Evolutionary conservation across 2,888 invertebrate species (phyloP).

Genomic region (Pammene aurita): DNA sequence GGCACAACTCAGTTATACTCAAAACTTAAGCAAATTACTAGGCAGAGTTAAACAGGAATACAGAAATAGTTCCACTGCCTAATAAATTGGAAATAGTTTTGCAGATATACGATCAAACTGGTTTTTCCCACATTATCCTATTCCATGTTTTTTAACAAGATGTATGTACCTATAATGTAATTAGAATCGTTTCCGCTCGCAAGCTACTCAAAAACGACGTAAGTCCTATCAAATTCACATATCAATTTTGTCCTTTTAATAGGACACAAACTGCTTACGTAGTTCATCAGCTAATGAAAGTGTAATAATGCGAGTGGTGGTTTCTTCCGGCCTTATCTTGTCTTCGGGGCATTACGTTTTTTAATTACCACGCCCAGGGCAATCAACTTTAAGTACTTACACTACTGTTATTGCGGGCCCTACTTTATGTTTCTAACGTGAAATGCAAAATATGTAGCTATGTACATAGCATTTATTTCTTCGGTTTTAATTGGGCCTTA

Average conservation of each 20-base stretch:
- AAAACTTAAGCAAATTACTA: too few relatives aligned
- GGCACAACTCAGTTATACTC: too few relatives aligned
- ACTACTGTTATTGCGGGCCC: conserved; percentile 23
- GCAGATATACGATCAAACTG: background rate
- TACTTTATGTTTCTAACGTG: conserved; percentile 17
- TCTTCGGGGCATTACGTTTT: conserved; percentile 77
- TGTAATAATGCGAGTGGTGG: conserved; percentile 79
- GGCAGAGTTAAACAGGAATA: too few relatives aligned
- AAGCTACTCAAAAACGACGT: background rate
- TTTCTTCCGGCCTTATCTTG: conserved; percentile 82
- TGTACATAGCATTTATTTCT: background rate
- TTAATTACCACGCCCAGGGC: conserved; percentile 72
- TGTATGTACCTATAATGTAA: too few relatives aligned
- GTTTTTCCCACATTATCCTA: background rate
- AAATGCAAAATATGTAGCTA: conserved; percentile 2
- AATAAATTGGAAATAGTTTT: too few relatives aligned
- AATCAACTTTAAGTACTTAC: conserved; percentile 44
- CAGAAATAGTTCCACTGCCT: too few relatives aligned
- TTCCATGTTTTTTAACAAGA: background rate
- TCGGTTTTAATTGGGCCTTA: too few relatives aligned
- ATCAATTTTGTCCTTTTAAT: conserved; percentile 12
- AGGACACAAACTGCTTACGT: conserved; percentile 44
- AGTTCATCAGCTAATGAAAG: conserved; percentile 81
- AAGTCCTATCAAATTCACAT: background rate
- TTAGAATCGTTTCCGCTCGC: background rate